A percentile compares a stretch with the other conserved stretches of the same genome.
Conservation (phyloP, 2,888 invertebrate genomes). For the Abrostola tripartita region DNA sequence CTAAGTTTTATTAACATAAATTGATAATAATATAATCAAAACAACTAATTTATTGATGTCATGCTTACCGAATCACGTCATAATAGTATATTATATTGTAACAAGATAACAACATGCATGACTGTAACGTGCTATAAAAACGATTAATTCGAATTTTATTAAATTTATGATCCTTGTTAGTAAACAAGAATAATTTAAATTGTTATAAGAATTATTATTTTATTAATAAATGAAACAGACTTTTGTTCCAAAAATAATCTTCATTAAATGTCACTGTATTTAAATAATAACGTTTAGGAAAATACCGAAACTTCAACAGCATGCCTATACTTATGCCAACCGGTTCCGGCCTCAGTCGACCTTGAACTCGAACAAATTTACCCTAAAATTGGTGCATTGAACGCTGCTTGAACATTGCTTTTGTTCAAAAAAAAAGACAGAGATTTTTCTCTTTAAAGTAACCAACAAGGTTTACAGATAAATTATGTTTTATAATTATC, state of each 20-base stretch:
- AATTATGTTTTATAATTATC: too few relatives aligned
- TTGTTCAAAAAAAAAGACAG: slow-evolving; percentile 10
- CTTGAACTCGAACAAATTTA: slow-evolving; percentile 61
- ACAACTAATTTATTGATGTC: slow-evolving; percentile 6
- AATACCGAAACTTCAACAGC: slow-evolving; percentile 20
- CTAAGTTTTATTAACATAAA: slow-evolving; percentile 14
- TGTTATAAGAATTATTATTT: too few relatives aligned
- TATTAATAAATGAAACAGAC: too few relatives aligned
- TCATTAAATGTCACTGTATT: not conserved
- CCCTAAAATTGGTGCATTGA: slow-evolving; percentile 53
- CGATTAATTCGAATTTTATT: slow-evolving; percentile 4
- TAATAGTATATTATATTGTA: slow-evolving; percentile 22
- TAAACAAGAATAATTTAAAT: not conserved
- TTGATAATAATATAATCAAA: slow-evolving; percentile 6
- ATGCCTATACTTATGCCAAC: slow-evolving; percentile 36
- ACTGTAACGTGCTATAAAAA: slow-evolving; percentile 1
- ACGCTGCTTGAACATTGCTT: slow-evolving; percentile 12
- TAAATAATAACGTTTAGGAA: not conserved
- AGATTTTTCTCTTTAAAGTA: too few relatives aligned
- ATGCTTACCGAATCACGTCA: not conserved
- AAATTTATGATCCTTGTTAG: not conserved
- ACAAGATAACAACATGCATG: not conserved
- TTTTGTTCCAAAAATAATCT: too few relatives aligned
- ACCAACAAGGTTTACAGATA: too few relatives aligned
- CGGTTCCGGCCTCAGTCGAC: slow-evolving; percentile 56